Evolutionary conservation across 2,113 vertebrate species (phyloP), one percentile per base, ranked within the genome.

Genomic region (Sardina pilchardus): DNA sequence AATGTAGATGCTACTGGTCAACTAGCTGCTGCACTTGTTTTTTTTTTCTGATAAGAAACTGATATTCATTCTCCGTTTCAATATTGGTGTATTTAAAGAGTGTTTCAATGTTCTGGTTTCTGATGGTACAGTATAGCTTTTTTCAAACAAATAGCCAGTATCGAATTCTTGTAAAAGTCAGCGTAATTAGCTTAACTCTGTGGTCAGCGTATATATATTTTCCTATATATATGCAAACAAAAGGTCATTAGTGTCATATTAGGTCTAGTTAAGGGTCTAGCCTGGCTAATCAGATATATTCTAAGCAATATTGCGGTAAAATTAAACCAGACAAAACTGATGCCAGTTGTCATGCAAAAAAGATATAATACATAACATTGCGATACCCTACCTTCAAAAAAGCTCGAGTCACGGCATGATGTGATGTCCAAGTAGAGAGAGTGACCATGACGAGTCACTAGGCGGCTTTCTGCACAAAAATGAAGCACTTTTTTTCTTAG

Each of bases 401-500:
- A 44, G 9, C 88, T 88, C 89, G 87, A 81, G 83, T 86, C 80
- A 84, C 84, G 84, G 63, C 80, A 43, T 59, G 83, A 43, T 86
- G 48, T 81, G n/a, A 0, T 39, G 44, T 81, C 71, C 14, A 86
- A 86, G 83, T 85, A 42, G 83, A 89, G 45, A 17, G 71, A 36
- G 30, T 78, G 63, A 67, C 71, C 34, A 17, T 78, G 50, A 87
- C 39, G 71, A 85, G 85, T 87, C 63, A 78, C 75, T 81, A 47
- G 85, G 85, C 86, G 87, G 88, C 75, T 86, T 88, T 91, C 92
- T 95, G 95, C 94, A 95, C 95, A 93, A 93, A 78, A 91, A 88
- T 87, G 85, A 93, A 95, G 95, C 94, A 95, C 95, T 94, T 95
- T 78, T 71, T 78, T 95, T 90, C 90, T 89, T 82, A 90, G 56